Evolutionary conservation across 2,113 vertebrate genomes (phyloP).

Genomic region (Gymnarchus niloticus): DNA sequence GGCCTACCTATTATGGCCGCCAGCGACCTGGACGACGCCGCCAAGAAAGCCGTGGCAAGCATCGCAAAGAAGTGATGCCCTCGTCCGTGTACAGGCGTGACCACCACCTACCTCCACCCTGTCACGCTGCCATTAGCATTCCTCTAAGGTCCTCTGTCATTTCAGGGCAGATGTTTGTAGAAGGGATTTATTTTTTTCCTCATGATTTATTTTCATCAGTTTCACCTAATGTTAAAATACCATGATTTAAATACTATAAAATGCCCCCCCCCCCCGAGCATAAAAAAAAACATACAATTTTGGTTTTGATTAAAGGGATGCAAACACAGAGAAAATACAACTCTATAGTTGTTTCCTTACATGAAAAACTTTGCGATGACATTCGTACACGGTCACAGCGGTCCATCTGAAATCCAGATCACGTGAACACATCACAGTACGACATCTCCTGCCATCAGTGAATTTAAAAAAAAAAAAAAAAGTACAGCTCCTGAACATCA

Average conservation of each 20-base stretch:
- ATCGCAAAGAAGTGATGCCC: conserved; percentile 68
- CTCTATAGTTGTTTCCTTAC: not conserved
- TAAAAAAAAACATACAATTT: too few species aligned
- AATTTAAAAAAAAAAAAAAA: not conserved
- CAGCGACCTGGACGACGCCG: conserved; percentile 84
- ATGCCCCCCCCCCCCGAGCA: too few species aligned
- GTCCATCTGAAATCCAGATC: too few species aligned
- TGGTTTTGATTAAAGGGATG: too few species aligned
- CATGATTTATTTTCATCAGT: not conserved
- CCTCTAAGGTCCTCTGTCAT: not conserved
- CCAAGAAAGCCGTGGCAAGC: conserved; percentile 84
- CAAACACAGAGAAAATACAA: not conserved
- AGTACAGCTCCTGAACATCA: not conserved
- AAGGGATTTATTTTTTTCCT: not conserved
- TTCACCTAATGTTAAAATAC: not conserved
- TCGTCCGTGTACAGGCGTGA: not conserved
- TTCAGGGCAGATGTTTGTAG: not conserved
- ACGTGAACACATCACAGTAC: not conserved
- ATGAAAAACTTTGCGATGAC: not conserved
- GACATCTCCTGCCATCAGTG: not conserved
- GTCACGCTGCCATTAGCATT: not conserved
- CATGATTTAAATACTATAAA: not conserved
- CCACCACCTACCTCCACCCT: not conserved
- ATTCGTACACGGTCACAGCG: not conserved
- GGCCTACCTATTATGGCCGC: conserved; percentile 85